A percentile compares a stretch with the other conserved stretches of the same genome.
Conservation (phyloP, 2,797 vertebrate genomes). For the Tolypeutes matacus region DNA sequence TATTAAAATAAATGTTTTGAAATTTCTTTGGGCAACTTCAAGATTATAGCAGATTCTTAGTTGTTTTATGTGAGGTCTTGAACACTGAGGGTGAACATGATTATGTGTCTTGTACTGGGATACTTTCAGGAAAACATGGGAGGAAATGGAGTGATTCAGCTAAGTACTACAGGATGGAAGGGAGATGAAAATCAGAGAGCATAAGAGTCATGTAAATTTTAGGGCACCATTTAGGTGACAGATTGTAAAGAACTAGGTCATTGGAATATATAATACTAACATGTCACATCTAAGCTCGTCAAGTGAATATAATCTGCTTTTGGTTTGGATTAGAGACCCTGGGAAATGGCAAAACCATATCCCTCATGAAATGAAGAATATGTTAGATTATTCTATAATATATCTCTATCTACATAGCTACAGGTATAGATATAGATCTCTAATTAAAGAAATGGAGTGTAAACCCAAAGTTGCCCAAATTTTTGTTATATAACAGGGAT, state of each 20-base stretch:
- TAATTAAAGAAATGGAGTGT: background rate
- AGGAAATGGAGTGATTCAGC: background rate
- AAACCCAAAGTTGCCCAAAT: accelerated
- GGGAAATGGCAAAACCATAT: background rate
- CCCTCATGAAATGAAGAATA: no score
- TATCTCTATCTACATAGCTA: no score
- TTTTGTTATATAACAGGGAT: accelerated
- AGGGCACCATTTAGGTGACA: background rate
- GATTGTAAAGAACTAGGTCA: background rate
- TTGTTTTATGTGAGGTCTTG: background rate
- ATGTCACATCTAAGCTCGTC: background rate
- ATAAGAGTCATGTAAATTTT: background rate
- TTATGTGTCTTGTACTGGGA: background rate
- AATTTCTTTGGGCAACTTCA: accelerated
- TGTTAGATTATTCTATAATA: background rate
- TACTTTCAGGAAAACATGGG: background rate
- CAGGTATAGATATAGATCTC: background rate
- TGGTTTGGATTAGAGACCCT: background rate
- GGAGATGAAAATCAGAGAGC: background rate
- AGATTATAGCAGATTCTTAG: accelerated
- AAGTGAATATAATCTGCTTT: background rate
- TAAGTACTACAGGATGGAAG: background rate
- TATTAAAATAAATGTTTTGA: accelerated
- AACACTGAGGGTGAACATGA: no score
- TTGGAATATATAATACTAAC: no score